Evolutionary conservation across 2,888 invertebrate genomes (phyloP).

Genomic region (Diplolepis rosae): DNA sequence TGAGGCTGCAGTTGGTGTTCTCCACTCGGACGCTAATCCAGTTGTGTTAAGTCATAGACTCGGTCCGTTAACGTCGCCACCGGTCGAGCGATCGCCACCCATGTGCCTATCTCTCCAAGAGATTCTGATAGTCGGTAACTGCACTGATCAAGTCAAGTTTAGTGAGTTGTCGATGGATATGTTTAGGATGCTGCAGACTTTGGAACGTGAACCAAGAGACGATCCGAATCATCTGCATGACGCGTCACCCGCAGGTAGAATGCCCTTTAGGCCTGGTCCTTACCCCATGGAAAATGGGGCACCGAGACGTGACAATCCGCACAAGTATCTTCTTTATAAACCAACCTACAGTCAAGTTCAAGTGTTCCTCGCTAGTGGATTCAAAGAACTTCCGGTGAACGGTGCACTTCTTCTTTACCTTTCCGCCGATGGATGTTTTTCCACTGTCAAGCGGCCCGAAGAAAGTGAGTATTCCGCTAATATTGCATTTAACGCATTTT

Average conservation of each 20-base stretch:
- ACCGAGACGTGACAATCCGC: constrained; percentile 90
- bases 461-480: constrained; percentile 81
- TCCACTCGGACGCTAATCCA: constrained; percentile 90
- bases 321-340: constrained; percentile 96
- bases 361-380: constrained; percentile 93
- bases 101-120: constrained; percentile 94
- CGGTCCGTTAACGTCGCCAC: constrained; percentile 88
- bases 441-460: constrained; percentile 88
- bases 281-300: constrained; percentile 84
- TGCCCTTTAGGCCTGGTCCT: constrained; percentile 76
- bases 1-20: constrained; percentile 90
- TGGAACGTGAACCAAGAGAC: constrained; percentile 93
- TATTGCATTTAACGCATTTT: neutral
- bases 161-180: constrained; percentile 98
- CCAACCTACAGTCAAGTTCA: constrained; percentile 95
- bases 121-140: constrained; percentile 94
- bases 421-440: constrained; percentile 93
- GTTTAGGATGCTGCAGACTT: constrained; percentile 96
- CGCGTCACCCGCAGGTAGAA: constrained; percentile 81
- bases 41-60: constrained; percentile 92
- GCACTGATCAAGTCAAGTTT: constrained; percentile 95
- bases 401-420: constrained; percentile 94
- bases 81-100: constrained; percentile 89
- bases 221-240: constrained; percentile 84
- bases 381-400: constrained; percentile 93